Evolutionary conservation across 2,888 invertebrate species (phyloP).

Genomic region (Metopia argyrocephala): DNA sequence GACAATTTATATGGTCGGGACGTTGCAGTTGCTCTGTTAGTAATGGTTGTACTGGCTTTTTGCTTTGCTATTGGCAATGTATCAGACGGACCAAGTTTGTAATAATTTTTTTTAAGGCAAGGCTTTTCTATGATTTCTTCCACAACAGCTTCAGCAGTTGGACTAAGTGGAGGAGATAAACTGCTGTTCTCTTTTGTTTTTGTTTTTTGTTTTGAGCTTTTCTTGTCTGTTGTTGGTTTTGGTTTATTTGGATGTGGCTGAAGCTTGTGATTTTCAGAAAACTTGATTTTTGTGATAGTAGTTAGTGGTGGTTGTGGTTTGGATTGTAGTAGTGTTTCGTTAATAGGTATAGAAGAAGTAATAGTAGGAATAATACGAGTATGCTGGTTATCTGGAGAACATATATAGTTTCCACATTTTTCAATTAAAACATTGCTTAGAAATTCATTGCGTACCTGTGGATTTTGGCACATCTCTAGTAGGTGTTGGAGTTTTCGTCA

Average conservation of each 20-base stretch:
- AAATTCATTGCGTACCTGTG: slow-evolving; percentile 74
- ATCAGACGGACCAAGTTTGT: slow-evolving; percentile 75
- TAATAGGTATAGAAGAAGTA: slow-evolving; percentile 63
- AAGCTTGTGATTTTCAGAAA: slow-evolving; percentile 64
- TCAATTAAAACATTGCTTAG: slow-evolving; percentile 61
- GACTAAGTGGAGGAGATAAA: background rate
- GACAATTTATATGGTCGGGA: slow-evolving; percentile 15
- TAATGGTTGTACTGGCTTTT: background rate
- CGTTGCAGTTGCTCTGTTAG: too few relatives aligned
- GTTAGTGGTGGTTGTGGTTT: slow-evolving; percentile 69
- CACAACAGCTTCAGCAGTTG: slow-evolving; percentile 19
- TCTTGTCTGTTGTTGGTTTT: slow-evolving; percentile 26
- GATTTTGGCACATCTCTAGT: slow-evolving; percentile 68
- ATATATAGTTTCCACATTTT: slow-evolving; percentile 70
- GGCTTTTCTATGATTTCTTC: slow-evolving; percentile 70
- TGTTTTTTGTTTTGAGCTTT: too few relatives aligned
- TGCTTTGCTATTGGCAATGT: slow-evolving; percentile 64
- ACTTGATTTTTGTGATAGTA: slow-evolving; percentile 72
- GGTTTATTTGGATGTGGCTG: slow-evolving; percentile 12
- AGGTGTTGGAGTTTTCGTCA: slow-evolving; percentile 36
- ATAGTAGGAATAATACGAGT: slow-evolving; percentile 63
- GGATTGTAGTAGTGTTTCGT: slow-evolving; percentile 67
- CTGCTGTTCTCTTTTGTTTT: slow-evolving; percentile 29
- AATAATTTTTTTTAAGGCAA: slow-evolving; percentile 73
- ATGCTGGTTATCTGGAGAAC: slow-evolving; percentile 77